phyloP scores from a whole-genome alignment of 2,113 vertebrate species.

The Ictidomys tridecemlineatus region DNA sequence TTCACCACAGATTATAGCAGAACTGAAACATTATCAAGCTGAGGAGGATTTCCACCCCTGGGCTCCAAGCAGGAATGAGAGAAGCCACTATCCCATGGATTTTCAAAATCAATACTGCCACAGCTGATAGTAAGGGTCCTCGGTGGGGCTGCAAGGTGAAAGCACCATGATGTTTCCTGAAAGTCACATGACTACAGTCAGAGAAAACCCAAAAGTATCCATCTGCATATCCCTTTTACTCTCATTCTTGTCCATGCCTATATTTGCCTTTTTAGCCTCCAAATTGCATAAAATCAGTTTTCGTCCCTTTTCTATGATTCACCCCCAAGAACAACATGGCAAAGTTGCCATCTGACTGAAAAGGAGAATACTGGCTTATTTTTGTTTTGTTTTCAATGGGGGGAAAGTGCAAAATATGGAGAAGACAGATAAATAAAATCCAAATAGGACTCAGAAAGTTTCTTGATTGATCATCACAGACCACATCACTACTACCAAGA shows the following conservation, averaged over 20 bases:
- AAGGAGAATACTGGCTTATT: background rate
- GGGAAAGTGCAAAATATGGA: background rate
- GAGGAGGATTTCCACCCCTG: background rate
- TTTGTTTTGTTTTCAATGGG: background rate
- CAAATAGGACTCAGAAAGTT: background rate
- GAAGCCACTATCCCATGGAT: background rate
- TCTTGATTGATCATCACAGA: background rate
- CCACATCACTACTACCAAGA: background rate
- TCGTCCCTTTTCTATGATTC: background rate
- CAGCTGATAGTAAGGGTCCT: background rate
- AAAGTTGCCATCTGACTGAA: background rate
- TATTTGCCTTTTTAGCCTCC: background rate
- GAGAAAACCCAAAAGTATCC: background rate
- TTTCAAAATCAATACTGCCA: background rate
- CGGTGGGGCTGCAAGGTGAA: fast-evolving
- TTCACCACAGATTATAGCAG: background rate
- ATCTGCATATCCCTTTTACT: background rate
- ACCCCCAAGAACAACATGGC: conserved; percentile 36
- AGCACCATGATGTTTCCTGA: background rate
- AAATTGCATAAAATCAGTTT: background rate
- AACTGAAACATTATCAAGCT: background rate
- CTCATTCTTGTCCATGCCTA: background rate
- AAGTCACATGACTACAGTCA: background rate
- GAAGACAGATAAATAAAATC: conserved; percentile 32
- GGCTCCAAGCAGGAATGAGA: background rate